Base-by-base conservation (phyloP, 2,888 invertebrate species). In the Resseliella maxima region DNA sequence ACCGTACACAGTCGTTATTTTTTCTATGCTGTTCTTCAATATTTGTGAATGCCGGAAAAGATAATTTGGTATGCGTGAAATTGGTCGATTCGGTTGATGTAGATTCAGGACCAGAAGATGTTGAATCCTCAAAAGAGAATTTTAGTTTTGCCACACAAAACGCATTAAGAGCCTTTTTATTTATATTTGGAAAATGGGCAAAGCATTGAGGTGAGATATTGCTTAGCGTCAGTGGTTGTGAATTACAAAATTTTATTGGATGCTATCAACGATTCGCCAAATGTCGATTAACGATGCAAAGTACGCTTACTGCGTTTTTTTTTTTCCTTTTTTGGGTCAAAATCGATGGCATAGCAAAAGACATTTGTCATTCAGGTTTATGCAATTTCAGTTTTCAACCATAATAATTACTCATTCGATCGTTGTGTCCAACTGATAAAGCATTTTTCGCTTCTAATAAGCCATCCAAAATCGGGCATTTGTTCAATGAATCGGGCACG, bases 61-160 rank as follows among this genome's bases (percentile, higher is more conserved):
- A 72, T 72, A 72, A 72, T 72, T 72, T 72, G 72, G 72, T 72
- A 15, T 72, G 72, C 72, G 72, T 72, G 72, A 72, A 59, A 72
- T 72, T 72, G 0, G 31, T 72, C 72, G 72, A 59, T 59, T 59
- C 59, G 2, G 5, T 59, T 24, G 59, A 50, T 59, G 59, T 3
- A 6, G 31, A 12, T 31, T 12, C 35, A 35, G 35, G 72, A 72
- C n/a, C n/a, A n/a, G n/a, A 18, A 50, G 46, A 50, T 72, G 31
- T 10, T 59, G 72, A 72, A 15, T 31, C 21, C 21, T 31, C 12
- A 10, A n/a, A 31, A 35, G 15, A 59, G 59, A 3, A 15, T 18
- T 12, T 72, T 72, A 18, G 31, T 72, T 5, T 72, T 15, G 59
- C 24, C 31, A 8, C n/a, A 18, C 72, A 72, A 35, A 72, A 72